phyloP scores from a whole-genome alignment of 2,113 vertebrate genomes.

The Ahaetulla prasina region DNA sequence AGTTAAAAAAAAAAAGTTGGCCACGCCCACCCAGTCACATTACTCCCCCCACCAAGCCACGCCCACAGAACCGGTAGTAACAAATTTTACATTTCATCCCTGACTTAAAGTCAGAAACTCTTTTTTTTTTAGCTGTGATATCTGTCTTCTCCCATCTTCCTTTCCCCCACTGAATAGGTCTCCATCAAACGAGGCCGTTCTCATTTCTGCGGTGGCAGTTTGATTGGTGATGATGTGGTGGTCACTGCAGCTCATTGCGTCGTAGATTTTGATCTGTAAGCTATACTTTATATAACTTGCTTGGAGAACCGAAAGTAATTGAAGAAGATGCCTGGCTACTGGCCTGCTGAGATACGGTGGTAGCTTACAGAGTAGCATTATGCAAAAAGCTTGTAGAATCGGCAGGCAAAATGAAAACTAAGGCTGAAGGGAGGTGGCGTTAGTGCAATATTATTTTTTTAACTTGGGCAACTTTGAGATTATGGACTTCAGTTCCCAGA shows the following conservation, averaged over 20 bases:
- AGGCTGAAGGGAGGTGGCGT: background rate
- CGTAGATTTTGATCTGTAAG: conserved; percentile 14
- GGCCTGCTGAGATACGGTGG: background rate
- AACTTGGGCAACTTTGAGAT: background rate
- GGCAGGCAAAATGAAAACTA: background rate
- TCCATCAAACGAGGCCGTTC: conserved; percentile 4
- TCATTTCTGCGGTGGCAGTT: conserved; percentile 12
- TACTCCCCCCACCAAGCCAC: too few species aligned
- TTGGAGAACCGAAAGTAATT: background rate
- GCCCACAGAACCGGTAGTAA: too few species aligned
- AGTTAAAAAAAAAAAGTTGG: too few species aligned
- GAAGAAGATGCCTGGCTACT: background rate
- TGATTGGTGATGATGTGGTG: background rate
- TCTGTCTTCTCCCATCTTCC: background rate
- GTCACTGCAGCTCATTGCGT: background rate
- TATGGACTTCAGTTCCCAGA: background rate
- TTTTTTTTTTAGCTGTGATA: background rate
- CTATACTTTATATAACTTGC: background rate
- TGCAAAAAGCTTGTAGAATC: background rate
- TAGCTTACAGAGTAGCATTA: background rate
- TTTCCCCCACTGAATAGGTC: conserved; percentile 10
- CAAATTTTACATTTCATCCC: too few species aligned
- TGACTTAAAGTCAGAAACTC: background rate
- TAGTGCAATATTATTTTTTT: background rate
- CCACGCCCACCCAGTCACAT: too few species aligned